phyloP scores from a whole-genome alignment of 2,888 invertebrate species.

The Nemotelus nigrinus region DNA sequence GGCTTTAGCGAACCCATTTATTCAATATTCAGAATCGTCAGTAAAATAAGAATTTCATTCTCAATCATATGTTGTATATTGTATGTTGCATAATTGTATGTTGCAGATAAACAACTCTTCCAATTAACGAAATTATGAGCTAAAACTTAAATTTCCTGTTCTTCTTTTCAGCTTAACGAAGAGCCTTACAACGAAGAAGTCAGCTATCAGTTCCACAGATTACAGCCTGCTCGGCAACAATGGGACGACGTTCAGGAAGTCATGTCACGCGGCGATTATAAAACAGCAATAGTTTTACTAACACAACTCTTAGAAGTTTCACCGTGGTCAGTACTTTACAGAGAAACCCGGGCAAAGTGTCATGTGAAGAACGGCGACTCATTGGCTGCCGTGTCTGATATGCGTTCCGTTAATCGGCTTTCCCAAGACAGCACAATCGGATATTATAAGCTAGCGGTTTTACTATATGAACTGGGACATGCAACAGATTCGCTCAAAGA shows the following conservation, averaged over 20 bases:
- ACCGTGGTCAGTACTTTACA: constrained; percentile 87
- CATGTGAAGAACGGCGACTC: constrained; percentile 82
- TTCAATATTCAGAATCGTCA: no score
- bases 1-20: no score
- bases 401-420: constrained; percentile 89
- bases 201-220: constrained; percentile 72
- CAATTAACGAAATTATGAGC: not conserved
- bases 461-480: constrained; percentile 92
- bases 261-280: constrained; percentile 68
- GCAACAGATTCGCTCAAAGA: constrained; percentile 91
- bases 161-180: constrained; percentile 67
- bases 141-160: not conserved
- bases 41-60: no score
- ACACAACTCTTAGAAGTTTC: constrained; percentile 79
- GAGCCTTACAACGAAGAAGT: constrained; percentile 86
- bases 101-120: no score
- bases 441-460: constrained; percentile 71
- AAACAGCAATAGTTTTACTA: constrained; percentile 72
- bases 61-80: no score
- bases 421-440: constrained; percentile 92
- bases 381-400: constrained; percentile 88
- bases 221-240: constrained; percentile 72
- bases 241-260: constrained; percentile 74
- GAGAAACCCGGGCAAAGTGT: constrained; percentile 88
- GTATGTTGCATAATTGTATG: no score